These are phyloP conservation scores for Ecdyonurus torrentis DNA, from an alignment of 2,888 invertebrate genomes.

Conservation along the genomic window DNA sequence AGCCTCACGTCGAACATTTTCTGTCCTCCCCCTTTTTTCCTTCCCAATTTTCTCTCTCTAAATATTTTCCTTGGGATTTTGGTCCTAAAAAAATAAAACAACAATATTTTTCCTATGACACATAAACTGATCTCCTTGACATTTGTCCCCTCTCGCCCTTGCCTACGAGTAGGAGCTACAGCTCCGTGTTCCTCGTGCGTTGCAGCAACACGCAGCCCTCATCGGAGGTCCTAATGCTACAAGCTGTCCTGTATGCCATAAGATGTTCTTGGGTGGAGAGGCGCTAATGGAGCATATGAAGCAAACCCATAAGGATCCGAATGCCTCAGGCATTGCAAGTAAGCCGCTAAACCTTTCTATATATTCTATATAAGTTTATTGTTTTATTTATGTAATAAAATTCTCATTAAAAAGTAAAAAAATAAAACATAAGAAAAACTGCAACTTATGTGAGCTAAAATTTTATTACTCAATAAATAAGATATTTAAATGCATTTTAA, in stretches of 20 bases:
- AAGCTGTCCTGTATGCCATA: slow-evolving; percentile 86
- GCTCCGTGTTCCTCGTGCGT: slow-evolving; percentile 73
- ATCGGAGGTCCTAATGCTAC: slow-evolving; percentile 85
- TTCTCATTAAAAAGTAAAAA: no score
- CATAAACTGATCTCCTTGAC: not conserved
- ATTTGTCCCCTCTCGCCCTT: not conserved
- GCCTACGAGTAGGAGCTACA: slow-evolving; percentile 56
- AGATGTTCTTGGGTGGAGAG: slow-evolving; percentile 83
- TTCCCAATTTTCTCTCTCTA: not conserved
- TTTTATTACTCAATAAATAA: no score
- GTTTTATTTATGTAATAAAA: not conserved
- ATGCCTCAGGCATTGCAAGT: slow-evolving; percentile 77
- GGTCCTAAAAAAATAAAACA: slow-evolving; percentile 6
- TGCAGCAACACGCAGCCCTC: slow-evolving; percentile 89
- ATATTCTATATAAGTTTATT: not conserved
- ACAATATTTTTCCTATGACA: slow-evolving; percentile 3
- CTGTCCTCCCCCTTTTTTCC: not conserved
- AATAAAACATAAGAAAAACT: no score
- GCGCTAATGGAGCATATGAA: slow-evolving; percentile 94
- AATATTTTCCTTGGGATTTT: no score
- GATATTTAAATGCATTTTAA: no score
- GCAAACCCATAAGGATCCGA: slow-evolving; percentile 85
- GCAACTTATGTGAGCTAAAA: no score
- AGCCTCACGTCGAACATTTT: not conserved
- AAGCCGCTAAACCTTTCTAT: slow-evolving; percentile 31